Evolutionary conservation across 2,113 vertebrate species (phyloP).

Genomic region (Gallinago paraguaiae): DNA sequence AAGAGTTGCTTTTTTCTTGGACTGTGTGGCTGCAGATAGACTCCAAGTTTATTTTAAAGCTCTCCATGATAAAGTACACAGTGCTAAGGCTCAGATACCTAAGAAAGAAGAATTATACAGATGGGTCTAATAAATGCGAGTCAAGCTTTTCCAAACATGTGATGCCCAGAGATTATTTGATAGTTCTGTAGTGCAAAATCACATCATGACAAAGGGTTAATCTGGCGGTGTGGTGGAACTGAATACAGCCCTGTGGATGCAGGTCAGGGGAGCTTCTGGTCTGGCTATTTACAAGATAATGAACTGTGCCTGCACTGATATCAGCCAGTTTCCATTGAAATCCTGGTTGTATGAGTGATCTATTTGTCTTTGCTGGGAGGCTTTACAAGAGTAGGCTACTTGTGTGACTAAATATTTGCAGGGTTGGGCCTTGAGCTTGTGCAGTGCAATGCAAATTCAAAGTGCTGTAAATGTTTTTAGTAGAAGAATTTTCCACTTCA

Average conservation of each 20-base stretch:
- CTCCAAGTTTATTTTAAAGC: background rate
- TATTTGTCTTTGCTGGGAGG: background rate
- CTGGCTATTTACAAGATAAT: constrained; percentile 31
- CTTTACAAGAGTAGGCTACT: constrained; percentile 23
- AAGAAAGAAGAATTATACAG: background rate
- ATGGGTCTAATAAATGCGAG: background rate
- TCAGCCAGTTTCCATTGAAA: background rate
- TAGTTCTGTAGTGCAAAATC: background rate
- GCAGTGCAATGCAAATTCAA: constrained; percentile 42
- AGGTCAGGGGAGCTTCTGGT: constrained; percentile 9
- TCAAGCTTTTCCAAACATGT: background rate
- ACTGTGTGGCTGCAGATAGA: background rate
- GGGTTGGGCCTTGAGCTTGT: constrained; percentile 36
- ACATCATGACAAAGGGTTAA: background rate
- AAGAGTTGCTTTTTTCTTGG: background rate
- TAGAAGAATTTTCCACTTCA: constrained; percentile 48
- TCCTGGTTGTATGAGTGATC: background rate
- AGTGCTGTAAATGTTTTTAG: constrained; percentile 41
- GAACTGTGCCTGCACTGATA: background rate
- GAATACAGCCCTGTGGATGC: background rate
- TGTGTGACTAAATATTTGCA: constrained; percentile 56
- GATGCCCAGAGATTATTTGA: background rate
- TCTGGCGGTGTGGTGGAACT: background rate
- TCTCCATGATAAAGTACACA: background rate
- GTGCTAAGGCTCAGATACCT: background rate